Conservation (phyloP, 2,113 vertebrate species). For the Tangachromis dhanisi region DNA sequence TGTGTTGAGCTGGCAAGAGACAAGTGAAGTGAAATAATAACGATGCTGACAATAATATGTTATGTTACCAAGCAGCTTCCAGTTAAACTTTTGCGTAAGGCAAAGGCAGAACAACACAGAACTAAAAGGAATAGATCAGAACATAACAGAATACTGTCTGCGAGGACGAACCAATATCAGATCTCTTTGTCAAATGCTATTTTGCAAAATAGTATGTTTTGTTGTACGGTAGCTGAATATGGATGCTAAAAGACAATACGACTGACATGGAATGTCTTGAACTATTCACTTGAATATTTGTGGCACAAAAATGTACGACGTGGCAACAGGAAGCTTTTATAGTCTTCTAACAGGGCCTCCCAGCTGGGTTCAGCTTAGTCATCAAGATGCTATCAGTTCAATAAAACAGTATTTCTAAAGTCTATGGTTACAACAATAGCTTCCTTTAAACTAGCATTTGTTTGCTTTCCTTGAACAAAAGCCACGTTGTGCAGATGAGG, state of each 20-base stretch:
- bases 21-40: not conserved
- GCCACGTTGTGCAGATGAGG: constrained; percentile 22
- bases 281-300: not conserved
- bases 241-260: not conserved
- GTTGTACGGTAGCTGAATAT: not conserved
- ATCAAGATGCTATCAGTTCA: constrained; percentile 51
- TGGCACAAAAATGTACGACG: constrained; percentile 15
- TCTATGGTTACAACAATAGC: constrained; percentile 33
- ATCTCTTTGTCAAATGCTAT: not conserved
- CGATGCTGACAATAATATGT: not conserved
- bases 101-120: not conserved
- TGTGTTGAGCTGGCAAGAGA: not conserved
- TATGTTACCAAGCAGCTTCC: not conserved
- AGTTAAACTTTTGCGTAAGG: not conserved
- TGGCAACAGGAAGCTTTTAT: constrained; percentile 48
- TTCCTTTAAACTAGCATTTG: constrained; percentile 43
- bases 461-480: constrained; percentile 52
- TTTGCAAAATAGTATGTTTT: not conserved
- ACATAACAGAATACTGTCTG: not conserved
- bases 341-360: constrained; percentile 33
- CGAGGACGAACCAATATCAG: not conserved
- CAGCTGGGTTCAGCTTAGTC: constrained; percentile 28
- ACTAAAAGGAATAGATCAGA: not conserved
- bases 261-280: not conserved
- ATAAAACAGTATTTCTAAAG: constrained; percentile 44